Evolutionary conservation across 2,113 vertebrate species (phyloP).

Genomic region (Microcebus murinus): DNA sequence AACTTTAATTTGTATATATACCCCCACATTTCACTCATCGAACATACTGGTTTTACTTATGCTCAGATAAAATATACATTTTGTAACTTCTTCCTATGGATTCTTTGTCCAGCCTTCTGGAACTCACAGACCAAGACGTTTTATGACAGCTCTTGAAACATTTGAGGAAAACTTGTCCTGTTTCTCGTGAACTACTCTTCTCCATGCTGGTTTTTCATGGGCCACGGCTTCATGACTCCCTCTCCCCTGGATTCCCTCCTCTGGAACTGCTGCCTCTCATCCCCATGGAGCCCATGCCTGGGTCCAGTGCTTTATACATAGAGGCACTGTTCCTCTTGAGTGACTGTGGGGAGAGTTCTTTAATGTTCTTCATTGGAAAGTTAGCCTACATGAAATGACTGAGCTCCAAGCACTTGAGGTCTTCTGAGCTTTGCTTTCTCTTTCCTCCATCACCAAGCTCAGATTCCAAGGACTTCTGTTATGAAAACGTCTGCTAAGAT

Average conservation of each 20-base stretch:
- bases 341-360: conserved; percentile 5
- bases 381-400: not conserved
- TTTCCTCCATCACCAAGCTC: not conserved
- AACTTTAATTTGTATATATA: conserved; percentile 1
- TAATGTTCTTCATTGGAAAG: not conserved
- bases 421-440: conserved; percentile 6
- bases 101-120: not conserved
- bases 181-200: not conserved
- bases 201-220: not conserved
- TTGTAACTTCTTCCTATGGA: not conserved
- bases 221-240: not conserved
- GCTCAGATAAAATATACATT: not conserved
- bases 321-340: not conserved
- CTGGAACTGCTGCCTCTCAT: not conserved
- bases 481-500: not conserved
- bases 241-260: not conserved
- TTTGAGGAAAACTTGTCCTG: not conserved
- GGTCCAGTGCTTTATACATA: not conserved
- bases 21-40: not conserved
- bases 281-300: not conserved
- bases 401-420: not conserved
- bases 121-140: not conserved
- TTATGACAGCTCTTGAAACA: not conserved
- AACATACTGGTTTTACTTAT: not conserved
- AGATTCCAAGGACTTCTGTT: not conserved